A percentile compares a stretch with the other conserved stretches of the same genome.
Evolutionary conservation across 2,888 invertebrate species (phyloP).

Genomic region (Spilosoma lubricipeda): DNA sequence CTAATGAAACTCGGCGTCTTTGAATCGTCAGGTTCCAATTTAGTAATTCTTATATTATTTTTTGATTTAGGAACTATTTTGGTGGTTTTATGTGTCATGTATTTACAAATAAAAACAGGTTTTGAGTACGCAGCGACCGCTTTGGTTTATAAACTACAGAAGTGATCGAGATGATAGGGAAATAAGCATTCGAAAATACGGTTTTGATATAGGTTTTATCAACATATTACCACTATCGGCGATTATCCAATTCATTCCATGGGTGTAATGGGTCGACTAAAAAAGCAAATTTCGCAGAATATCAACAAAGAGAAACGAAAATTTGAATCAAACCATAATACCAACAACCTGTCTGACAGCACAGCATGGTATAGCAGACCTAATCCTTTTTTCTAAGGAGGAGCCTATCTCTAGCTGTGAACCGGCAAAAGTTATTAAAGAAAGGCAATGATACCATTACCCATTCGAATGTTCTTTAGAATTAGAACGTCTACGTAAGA

Average conservation of each 20-base stretch:
- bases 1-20: background rate
- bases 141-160: background rate
- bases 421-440: too few species aligned
- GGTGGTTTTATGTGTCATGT: background rate
- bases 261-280: too few species aligned
- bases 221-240: background rate
- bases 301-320: too few species aligned
- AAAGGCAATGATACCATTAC: too few species aligned
- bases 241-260: too few species aligned
- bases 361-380: too few species aligned
- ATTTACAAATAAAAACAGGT: constrained; percentile 3
- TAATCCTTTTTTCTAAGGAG: too few species aligned
- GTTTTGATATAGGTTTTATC: background rate
- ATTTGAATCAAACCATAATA: too few species aligned
- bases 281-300: too few species aligned
- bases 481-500: background rate
- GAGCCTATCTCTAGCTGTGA: background rate
- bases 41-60: too few species aligned
- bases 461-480: background rate
- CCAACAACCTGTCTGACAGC: too few species aligned
- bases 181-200: background rate
- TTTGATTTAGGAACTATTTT: background rate
- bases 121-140: background rate
- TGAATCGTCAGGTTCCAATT: background rate
- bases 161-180: too few species aligned